phyloP scores from a whole-genome alignment of 2,113 vertebrate species.

The Leptocoma aspasia region DNA sequence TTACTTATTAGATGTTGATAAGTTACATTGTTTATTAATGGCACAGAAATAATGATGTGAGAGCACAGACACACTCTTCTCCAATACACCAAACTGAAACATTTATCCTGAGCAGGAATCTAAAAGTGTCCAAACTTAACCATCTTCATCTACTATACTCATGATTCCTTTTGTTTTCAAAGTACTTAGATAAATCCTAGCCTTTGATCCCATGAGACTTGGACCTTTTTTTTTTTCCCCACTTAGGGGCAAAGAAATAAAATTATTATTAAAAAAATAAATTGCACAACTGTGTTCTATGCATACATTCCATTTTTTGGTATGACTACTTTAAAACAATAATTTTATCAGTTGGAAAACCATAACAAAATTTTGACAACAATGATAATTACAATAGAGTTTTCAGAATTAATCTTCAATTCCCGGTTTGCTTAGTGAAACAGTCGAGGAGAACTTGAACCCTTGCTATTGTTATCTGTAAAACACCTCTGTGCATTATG shows the following conservation, averaged over 20 bases:
- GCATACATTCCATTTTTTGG: background rate
- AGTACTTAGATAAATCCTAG: background rate
- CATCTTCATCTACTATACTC: background rate
- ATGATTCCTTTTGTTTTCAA: background rate
- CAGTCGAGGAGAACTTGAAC: background rate
- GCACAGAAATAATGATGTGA: background rate
- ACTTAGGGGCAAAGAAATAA: background rate
- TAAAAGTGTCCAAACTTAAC: background rate
- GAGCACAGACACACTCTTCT: background rate
- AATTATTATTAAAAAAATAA: background rate
- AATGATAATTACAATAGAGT: background rate
- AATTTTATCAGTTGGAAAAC: background rate
- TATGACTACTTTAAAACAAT: background rate
- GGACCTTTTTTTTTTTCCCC: background rate
- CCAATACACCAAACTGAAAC: background rate
- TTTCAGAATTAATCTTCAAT: background rate
- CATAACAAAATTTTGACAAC: background rate
- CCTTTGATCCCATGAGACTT: background rate
- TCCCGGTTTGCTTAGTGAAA: background rate
- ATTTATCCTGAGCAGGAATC: background rate
- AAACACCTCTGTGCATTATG: background rate
- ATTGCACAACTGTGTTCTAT: background rate
- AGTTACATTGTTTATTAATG: background rate
- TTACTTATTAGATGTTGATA: background rate
- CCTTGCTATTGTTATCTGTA: background rate